Conservation (phyloP, 2,888 invertebrate genomes). For the Scaeva pyrastri region DNA sequence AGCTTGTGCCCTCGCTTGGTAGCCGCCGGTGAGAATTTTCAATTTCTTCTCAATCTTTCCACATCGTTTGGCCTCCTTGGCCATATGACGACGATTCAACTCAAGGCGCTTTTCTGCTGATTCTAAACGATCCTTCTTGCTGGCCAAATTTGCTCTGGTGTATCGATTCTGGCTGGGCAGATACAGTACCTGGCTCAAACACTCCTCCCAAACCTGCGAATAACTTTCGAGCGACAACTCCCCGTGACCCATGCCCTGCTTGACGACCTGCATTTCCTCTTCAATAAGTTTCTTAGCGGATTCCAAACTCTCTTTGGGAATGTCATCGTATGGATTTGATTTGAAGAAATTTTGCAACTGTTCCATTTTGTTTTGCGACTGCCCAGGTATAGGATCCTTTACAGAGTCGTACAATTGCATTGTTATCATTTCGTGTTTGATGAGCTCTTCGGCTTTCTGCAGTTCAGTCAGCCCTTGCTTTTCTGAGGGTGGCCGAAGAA, state of each 20-base stretch:
- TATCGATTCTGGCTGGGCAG: conserved; percentile 96
- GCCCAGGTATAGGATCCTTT: conserved; percentile 88
- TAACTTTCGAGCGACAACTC: conserved; percentile 96
- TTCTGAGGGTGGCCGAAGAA: conserved; percentile 90
- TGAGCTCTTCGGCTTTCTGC: conserved; percentile 97
- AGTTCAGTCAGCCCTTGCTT: conserved; percentile 92
- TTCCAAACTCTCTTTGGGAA: conserved; percentile 88
- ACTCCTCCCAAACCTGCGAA: conserved; percentile 98
- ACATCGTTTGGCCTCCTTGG: conserved; percentile 97
- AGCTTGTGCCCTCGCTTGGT: conserved; percentile 92
- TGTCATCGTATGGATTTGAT: conserved; percentile 92
- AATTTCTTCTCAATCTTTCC: conserved; percentile 99
- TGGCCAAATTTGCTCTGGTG: conserved; percentile 96
- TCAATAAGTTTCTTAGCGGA: conserved; percentile 88
- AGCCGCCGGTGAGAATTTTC: conserved; percentile 96
- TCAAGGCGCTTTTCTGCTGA: conserved; percentile 96
- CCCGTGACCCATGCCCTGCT: conserved; percentile 97
- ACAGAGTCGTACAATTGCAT: conserved; percentile 97
- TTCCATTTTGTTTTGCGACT: conserved; percentile 83
- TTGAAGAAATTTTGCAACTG: conserved; percentile 93
- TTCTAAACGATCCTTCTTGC: conserved; percentile 97
- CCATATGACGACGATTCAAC: conserved; percentile 97
- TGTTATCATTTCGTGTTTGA: conserved; percentile 97
- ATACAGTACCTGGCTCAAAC: conserved; percentile 95
- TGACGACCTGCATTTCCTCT: conserved; percentile 95